A percentile compares a stretch with the other conserved stretches of the same genome.
phyloP scores from a whole-genome alignment of 2,113 vertebrate genomes.

The Camelus bactrianus region DNA sequence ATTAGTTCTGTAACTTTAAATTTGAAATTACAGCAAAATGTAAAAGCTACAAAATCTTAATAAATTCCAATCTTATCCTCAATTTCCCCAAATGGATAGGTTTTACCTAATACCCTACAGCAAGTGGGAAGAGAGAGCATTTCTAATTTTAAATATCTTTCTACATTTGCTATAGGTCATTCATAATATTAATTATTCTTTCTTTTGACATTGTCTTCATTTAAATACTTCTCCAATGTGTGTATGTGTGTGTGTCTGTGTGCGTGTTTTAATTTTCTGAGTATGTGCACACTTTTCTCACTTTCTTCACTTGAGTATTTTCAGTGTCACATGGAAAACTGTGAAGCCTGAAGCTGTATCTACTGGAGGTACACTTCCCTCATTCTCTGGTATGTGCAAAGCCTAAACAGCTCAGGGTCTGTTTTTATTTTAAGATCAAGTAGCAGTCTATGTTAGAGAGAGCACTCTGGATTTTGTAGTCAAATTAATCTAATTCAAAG shows the following conservation, averaged over 20 bases:
- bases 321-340: background rate
- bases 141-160: background rate
- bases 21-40: background rate
- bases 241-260: background rate
- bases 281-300: background rate
- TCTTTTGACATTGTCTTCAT: background rate
- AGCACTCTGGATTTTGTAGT: background rate
- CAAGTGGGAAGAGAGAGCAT: background rate
- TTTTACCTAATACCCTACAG: background rate
- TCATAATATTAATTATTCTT: background rate
- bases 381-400: background rate
- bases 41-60: background rate
- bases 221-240: background rate
- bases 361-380: background rate
- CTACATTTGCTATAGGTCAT: background rate
- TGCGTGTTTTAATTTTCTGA: background rate
- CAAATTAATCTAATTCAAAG: slow-evolving; percentile 5
- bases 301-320: slow-evolving; percentile 11
- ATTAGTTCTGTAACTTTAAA: background rate
- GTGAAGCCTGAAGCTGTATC: background rate
- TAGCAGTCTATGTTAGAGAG: background rate
- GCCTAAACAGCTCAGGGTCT: background rate
- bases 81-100: background rate
- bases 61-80: background rate
- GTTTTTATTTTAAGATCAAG: background rate